Base-by-base conservation (phyloP, 1,140 invertebrate genomes). In the Aricia agestis region DNA sequence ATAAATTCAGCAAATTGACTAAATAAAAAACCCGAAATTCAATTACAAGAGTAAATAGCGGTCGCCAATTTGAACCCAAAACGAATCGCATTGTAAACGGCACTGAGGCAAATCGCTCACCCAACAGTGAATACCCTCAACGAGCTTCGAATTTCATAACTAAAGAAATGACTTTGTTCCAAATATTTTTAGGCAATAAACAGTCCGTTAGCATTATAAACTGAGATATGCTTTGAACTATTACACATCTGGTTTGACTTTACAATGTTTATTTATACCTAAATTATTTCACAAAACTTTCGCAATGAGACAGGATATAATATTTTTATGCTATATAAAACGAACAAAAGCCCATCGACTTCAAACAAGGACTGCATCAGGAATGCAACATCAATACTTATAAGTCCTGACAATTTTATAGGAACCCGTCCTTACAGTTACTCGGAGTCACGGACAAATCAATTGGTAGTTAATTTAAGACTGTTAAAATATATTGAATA, bases 131-230 rank as follows among this genome's bases (percentile, higher is more conserved):
- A 63, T 25, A 63, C 10, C 11, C 59, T 63, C 19, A 63, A 63
- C 17, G 59, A 63, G 59, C 59, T 31, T 18, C 1, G 7, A 9
- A 63, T 63, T 63, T 63, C 59, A 10, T 63, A 63, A 63, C 59
- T 2, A 11, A 63, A 63, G 11, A 63, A 61, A 19, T 63, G 59
- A 11, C 10, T 18, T 25, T 63, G 18, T 63, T 63, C 59, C 19
- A 19, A 63, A 63, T 63, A 63, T 63, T 63, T 63, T 63, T 63
- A 63, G 59, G 19, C 59, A 19, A 25, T 63, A 63, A 63, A 63
- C 59, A 17, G 6, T 19, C 58, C 58, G 58, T 25, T 17, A 58
- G n/a, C 18, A 25, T 63, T 63, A 3, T 36, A 25, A 63, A 19
- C 59, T 10, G 19, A 63, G 10, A 52, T 52, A 15, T 4, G 13